Evolutionary conservation across 2,888 invertebrate genomes (phyloP), one percentile per base, ranked within the genome.

Genomic region (Pseudococcus viburni): DNA sequence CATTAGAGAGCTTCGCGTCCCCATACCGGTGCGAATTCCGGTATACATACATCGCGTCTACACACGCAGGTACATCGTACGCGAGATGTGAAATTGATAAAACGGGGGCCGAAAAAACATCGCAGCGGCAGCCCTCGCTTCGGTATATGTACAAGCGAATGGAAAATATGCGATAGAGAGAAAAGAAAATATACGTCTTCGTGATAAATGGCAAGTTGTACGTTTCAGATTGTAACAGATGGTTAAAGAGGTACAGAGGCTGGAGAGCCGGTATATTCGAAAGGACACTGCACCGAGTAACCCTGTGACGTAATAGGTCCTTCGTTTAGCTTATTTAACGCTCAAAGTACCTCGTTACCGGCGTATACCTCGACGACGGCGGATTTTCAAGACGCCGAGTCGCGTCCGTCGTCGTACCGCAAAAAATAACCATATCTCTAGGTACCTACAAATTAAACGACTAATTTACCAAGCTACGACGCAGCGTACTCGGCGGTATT

Each of bases 191-290:
- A 73, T 73, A 73, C 33, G 73, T 73, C 33, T 73, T 73, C 73
- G 73, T 73, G 73, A 73, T 73, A 73, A 73, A 73, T 73, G 73
- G 73, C 73, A 15, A 73, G 33, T 73, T 73, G 73, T 64, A 64
- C 73, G 73, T 73, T 73, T 73, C 73, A 73, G 73, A 73, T 73
- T 73, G 73, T 73, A 73, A 73, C 73, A 73, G 73, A 73, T 73
- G 73, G 73, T 73, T 73, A 73, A 73, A 12, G 12, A 73, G 73
- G 33, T 33, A 73, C 11, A 22, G 8, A 64, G n/a, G 8, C 7
- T 15, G 59, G n/a, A 59, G 59, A 59, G n/a, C 64, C 64, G 64
- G 73, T 7, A 17, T 33, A 33, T 26, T 33, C 73, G 73, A 73
- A 73, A 73, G 73, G 73, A 73, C 73, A 73, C 39, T 33, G 33